phyloP scores from a whole-genome alignment of 1,140 invertebrate species.

The Polyergus mexicanus region DNA sequence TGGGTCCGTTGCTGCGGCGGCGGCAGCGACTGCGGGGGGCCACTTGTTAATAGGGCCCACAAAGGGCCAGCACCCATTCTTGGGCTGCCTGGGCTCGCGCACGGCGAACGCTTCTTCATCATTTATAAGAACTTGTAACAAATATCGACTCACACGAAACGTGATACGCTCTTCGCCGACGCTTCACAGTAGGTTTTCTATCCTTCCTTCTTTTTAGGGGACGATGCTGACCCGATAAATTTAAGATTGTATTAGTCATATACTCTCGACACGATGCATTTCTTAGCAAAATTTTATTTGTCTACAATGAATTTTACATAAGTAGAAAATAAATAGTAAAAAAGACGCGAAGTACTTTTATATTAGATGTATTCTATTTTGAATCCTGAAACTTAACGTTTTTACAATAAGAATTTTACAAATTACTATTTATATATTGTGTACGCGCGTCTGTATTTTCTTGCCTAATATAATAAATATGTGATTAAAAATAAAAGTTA shows the following conservation, averaged over 20 bases:
- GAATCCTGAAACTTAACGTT: neutral
- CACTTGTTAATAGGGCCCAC: conserved; percentile 78
- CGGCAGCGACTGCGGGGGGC: conserved; percentile 75
- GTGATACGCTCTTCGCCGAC: conserved; percentile 74
- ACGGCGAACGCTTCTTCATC: conserved; percentile 72
- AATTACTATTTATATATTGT: neutral
- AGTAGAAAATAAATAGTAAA: conserved; percentile 1
- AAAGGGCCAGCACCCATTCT: conserved; percentile 67
- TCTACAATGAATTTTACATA: conserved; percentile 38
- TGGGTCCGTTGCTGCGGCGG: conserved; percentile 69
- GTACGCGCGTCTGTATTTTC: neutral
- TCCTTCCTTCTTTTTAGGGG: conserved; percentile 41
- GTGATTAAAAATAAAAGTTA: neutral
- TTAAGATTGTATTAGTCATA: conserved; percentile 52
- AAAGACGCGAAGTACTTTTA: neutral
- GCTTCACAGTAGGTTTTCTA: conserved; percentile 61
- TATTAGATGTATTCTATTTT: neutral
- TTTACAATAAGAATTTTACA: neutral
- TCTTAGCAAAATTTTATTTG: neutral
- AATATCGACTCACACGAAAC: conserved; percentile 77
- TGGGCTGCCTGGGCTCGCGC: conserved; percentile 47
- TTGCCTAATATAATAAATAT: neutral
- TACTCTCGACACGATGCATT: conserved; percentile 10
- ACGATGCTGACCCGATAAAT: conserved; percentile 58
- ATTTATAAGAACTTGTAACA: conserved; percentile 76